Base-by-base conservation (phyloP, 2,113 vertebrate genomes). In the Hemicordylus capensis region DNA sequence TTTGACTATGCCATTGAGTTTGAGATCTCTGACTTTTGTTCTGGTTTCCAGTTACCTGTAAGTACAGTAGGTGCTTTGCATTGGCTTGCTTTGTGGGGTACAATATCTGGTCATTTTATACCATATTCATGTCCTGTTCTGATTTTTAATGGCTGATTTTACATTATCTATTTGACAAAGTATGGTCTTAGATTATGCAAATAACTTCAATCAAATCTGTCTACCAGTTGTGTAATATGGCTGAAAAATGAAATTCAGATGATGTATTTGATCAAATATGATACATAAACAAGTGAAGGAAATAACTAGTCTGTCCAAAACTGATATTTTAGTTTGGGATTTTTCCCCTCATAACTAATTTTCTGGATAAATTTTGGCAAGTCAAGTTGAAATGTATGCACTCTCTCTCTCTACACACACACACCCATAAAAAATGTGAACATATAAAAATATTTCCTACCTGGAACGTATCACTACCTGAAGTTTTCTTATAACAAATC, bases 401-500 rank as follows among this genome's bases (percentile, higher is more conserved):
- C n/a, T n/a, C n/a, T n/a, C n/a, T n/a, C n/a, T n/a, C n/a, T n/a
- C n/a, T n/a, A n/a, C n/a, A n/a, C n/a, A n/a, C n/a, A n/a, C n/a
- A n/a, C n/a, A n/a, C n/a, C 67, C 85, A 74, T 80, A 54, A 87
- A 84, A 81, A 90, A 58, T 89, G 58, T 76, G 56, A 85, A 80
- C 83, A 66, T 82, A 14, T 61, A 86, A 74, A 0, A 0, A 34
- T 85, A 87, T 88, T 66, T 6, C 11, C 20, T 86, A 14, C 78
- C 46, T 86, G 42, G 64, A 87, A 91, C 82, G 88, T 31, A 91
- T 89, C 88, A 89, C 17, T 31, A 61, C 44, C 59, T 89, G 82
- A 83, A 92, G 67, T 85, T 79, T 89, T 90, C 46, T 92, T 59
- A 85, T 79, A 89, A 48, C 54, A 70, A 79, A 2, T 89, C 80